A percentile compares a stretch with the other conserved stretches of the same genome.
Evolutionary conservation across 1,140 invertebrate species (phyloP).

Genomic region (Plectrocnemia conspersa): DNA sequence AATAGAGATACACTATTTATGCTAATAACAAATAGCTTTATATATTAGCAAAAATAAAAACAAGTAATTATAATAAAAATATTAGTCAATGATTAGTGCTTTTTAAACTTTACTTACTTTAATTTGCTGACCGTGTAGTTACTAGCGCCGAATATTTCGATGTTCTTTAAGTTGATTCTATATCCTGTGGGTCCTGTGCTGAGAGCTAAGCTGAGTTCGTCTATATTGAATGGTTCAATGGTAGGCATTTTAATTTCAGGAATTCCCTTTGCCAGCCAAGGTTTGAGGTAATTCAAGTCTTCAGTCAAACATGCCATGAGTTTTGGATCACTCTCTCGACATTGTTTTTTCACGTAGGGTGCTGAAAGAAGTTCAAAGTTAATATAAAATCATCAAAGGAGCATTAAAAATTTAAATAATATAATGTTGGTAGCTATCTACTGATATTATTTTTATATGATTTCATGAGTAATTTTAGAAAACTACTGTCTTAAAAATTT

Average conservation of each 20-base stretch:
- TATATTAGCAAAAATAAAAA: no score
- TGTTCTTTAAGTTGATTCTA: constrained; percentile 61
- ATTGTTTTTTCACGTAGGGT: constrained; percentile 62
- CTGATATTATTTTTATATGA: no score
- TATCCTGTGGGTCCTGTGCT: constrained; percentile 67
- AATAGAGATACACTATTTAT: no score
- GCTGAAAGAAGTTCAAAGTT: constrained; percentile 59
- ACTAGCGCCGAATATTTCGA: constrained; percentile 64
- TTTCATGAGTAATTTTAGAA: no score
- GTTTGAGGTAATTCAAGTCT: constrained; percentile 59
- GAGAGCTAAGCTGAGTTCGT: constrained; percentile 61
- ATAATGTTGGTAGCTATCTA: no score
- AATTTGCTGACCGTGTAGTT: constrained; percentile 63
- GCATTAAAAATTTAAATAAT: no score
- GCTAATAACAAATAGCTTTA: no score
- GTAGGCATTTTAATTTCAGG: constrained; percentile 65
- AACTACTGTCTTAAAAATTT: no score
- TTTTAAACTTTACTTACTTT: constrained; percentile 49
- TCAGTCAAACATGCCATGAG: constrained; percentile 58
- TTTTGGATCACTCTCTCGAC: constrained; percentile 59
- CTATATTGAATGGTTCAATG: constrained; percentile 68
- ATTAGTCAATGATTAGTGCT: no score
- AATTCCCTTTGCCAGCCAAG: constrained; percentile 62
- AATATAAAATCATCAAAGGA: no score
- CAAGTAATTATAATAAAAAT: no score